A percentile compares a stretch with the other conserved stretches of the same genome.
These are phyloP conservation scores for Drosophila mimetica DNA, from an alignment of 2,888 invertebrate species.

Conservation along the genomic window DNA sequence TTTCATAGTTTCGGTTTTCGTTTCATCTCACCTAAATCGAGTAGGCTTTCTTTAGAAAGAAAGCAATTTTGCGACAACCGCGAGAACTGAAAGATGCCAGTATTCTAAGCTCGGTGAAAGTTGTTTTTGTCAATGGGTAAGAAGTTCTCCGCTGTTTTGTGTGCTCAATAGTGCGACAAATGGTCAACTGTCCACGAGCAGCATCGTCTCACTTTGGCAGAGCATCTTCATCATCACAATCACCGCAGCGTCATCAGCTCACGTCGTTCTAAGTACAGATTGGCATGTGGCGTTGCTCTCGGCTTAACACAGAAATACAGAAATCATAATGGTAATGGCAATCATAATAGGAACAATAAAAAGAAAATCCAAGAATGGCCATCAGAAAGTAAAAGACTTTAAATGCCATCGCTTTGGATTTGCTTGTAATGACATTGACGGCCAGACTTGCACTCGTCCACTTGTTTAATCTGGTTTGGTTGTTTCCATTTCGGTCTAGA, in stretches of 20 bases:
- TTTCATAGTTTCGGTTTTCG: constrained; percentile 12
- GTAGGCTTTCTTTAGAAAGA: constrained; percentile 43
- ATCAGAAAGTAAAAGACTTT: constrained; percentile 46
- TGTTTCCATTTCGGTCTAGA: constrained; percentile 31
- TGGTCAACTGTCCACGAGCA: constrained; percentile 33
- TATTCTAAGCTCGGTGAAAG: constrained; percentile 74
- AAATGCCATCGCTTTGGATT: constrained; percentile 35
- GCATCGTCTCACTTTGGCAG: constrained; percentile 13
- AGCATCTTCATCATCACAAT: constrained; percentile 37
- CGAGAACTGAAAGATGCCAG: constrained; percentile 56
- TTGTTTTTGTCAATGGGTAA: constrained; percentile 74
- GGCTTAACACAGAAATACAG: constrained; percentile 61
- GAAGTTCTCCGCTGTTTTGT: constrained; percentile 61
- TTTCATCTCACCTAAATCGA: constrained; percentile 32
- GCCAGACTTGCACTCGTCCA: constrained; percentile 38
- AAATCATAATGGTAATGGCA: constrained; percentile 70
- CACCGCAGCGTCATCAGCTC: constrained; percentile 42
- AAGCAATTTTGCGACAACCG: constrained; percentile 32
- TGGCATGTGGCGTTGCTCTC: constrained; percentile 57
- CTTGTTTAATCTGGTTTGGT: constrained; percentile 34
- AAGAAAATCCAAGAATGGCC: constrained; percentile 49
- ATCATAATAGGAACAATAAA: constrained; percentile 60
- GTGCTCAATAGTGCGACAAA: constrained; percentile 48
- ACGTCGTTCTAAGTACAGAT: constrained; percentile 75
- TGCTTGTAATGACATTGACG: constrained; percentile 44